Evolutionary conservation across 2,797 vertebrate genomes (phyloP), one percentile per base, ranked within the genome.

Genomic region (Enteromius anoplus): DNA sequence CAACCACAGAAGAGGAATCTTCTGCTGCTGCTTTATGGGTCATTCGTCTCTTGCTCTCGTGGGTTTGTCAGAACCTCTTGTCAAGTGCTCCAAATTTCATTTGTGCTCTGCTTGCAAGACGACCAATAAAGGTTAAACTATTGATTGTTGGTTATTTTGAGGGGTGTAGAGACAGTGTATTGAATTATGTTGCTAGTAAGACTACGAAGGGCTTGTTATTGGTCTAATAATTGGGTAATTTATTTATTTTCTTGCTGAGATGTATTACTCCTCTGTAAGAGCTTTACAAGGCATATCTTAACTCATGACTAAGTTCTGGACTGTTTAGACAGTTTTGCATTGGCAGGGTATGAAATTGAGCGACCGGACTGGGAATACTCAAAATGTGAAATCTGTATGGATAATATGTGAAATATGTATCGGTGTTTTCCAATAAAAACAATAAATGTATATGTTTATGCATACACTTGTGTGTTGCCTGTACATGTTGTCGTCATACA

Each of bases 51-150:
- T 90, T 85, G 88, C 91, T 89, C 82, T 92, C 73, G 92, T 93
- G 89, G 88, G 78, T 88, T 89, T 89, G 91, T 93, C 90, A 76
- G 80, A 88, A 88, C 90, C 91, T 91, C 84, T 71, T 68, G 87
- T 92, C 89, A 80, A 65, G 91, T 93, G 92, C 89, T 90, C 89
- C 77, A 82, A 91, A 86, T 89, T 90, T 90, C 84, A 89, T 86
- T 91, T 87, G 79, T 53, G 78, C 81, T 85, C 85, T 69, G 91
- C 92, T 93, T 93, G 92, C 92, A 81, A 87, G 93, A 58, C 7
- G 78, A 77, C 49, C 19, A 21, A 53, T 73, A 12, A 58, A 65
- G 45, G 21, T 47, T 23, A 51, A 53, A 49, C 45, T 55, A 34
- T 12, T 0, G 1, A 73, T 49, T 14, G 12, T n/a, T 53, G 75